Evolutionary conservation across 1,140 invertebrate genomes (phyloP), one percentile per base, ranked within the genome.

Genomic region (Subanguina moxae): DNA sequence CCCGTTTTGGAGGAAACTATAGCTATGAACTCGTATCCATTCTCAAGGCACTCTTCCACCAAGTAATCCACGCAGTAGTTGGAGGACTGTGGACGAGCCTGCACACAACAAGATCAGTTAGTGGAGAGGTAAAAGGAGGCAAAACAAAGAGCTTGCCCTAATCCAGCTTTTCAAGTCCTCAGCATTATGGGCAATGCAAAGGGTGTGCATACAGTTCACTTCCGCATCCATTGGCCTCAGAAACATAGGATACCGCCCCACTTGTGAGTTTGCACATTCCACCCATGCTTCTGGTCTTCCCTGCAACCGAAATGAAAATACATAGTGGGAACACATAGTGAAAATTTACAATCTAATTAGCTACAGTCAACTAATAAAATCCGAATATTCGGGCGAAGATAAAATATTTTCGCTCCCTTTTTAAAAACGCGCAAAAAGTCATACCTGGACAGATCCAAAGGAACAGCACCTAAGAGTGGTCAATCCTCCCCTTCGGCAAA

Each of bases 21-120:
- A 15, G 70, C 76, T 23, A 76, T 58, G 59, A 75, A 77, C 59
- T 75, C 73, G 42, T 72, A 62, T 17, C 73, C 75, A 57, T 76
- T 71, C 28, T 61, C 23, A n/a, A 75, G 56, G 52, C 75, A 75
- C 63, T 75, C 73, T 46, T 75, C 73, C 15, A 64, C 71, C 25
- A 75, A 62, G 43, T 77, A 77, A n/a, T 75, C 73, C 9, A 73
- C 64, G 28, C 42, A 27, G 25, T 62, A 73, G 43, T 74, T 77
- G 1, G 70, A 27, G 15, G 59, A 56, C n/a, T 74, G 45, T 9
- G 71, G 65, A 8, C 71, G 70, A 17, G 71, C 17, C 62, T 46
- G n/a, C 7, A 52, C 17, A 17, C 25, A 27, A 57, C 8, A 57
- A 23, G 25, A 23, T 27, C 21, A 1, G 7, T 27, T 57, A 23